A percentile compares a stretch with the other conserved stretches of the same genome.
These are phyloP conservation scores for Sacculina carcini DNA, from an alignment of 2,888 invertebrate genomes.

Conservation along the genomic window DNA sequence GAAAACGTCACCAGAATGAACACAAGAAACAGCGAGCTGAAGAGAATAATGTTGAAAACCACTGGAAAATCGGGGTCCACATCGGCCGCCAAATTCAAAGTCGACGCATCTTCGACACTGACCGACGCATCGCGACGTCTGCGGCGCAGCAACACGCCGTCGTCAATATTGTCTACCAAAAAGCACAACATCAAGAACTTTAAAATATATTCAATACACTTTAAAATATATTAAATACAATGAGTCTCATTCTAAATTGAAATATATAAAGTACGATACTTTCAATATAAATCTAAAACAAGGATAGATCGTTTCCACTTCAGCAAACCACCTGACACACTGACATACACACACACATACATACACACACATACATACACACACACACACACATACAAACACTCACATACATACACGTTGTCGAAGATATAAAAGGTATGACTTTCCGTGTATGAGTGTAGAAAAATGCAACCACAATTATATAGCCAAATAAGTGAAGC, in stretches of 20 bases:
- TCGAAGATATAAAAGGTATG: background rate
- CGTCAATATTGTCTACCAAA: too few species aligned
- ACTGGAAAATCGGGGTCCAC: conserved; percentile 45
- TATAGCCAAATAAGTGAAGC: background rate
- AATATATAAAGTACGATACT: too few species aligned
- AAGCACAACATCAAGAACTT: background rate
- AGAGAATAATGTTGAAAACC: conserved; percentile 65
- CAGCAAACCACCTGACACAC: too few species aligned
- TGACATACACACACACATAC: background rate
- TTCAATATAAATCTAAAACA: too few species aligned
- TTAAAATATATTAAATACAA: background rate
- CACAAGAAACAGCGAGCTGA: conserved; percentile 48
- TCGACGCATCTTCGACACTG: too few species aligned
- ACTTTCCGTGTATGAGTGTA: background rate
- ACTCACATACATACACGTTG: too few species aligned
- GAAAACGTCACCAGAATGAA: conserved; percentile 50
- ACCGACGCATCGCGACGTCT: too few species aligned
- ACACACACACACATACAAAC: too few species aligned
- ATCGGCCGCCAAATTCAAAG: conserved; percentile 16
- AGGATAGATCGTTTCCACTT: too few species aligned
- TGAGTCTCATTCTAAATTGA: background rate
- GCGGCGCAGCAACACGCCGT: too few species aligned
- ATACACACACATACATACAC: background rate
- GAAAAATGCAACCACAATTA: background rate
- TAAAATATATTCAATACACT: background rate